Conservation (phyloP, 2,113 vertebrate genomes). For the Noturus placidus region DNA sequence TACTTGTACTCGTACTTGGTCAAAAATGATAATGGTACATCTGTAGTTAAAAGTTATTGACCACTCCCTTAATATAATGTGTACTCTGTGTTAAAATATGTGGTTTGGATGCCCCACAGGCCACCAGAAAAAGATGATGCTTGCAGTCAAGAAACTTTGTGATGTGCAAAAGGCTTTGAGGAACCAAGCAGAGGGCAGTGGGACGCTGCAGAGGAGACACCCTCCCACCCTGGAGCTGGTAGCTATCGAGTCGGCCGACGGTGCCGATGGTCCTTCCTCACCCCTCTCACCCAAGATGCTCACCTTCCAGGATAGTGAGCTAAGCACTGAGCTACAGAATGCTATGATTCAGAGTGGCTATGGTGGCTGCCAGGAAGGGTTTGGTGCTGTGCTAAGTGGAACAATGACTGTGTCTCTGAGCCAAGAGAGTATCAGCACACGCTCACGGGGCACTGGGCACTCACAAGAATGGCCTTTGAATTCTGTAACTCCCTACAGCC, state of each 20-base stretch:
- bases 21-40: not conserved
- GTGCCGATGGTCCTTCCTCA: constrained; percentile 74
- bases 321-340: constrained; percentile 87
- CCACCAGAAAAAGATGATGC: constrained; percentile 97
- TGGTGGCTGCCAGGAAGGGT: constrained; percentile 68
- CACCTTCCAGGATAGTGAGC: constrained; percentile 90
- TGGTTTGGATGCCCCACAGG: constrained; percentile 72
- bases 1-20: not conserved
- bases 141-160: constrained; percentile 88
- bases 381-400: constrained; percentile 68
- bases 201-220: constrained; percentile 71
- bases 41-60: not conserved
- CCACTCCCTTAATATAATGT: not conserved
- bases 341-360: constrained; percentile 79
- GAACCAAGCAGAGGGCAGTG: constrained; percentile 77
- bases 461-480: constrained; percentile 76
- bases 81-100: not conserved
- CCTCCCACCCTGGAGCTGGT: constrained; percentile 79
- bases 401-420: constrained; percentile 78
- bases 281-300: constrained; percentile 81
- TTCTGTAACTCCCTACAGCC: constrained; percentile 60
- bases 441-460: constrained; percentile 86
- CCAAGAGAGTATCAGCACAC: constrained; percentile 87
- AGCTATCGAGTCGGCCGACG: constrained; percentile 82
- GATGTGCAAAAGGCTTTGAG: constrained; percentile 83